Evolutionary conservation across 2,113 vertebrate genomes (phyloP).

Genomic region (Raphicerus campestris): DNA sequence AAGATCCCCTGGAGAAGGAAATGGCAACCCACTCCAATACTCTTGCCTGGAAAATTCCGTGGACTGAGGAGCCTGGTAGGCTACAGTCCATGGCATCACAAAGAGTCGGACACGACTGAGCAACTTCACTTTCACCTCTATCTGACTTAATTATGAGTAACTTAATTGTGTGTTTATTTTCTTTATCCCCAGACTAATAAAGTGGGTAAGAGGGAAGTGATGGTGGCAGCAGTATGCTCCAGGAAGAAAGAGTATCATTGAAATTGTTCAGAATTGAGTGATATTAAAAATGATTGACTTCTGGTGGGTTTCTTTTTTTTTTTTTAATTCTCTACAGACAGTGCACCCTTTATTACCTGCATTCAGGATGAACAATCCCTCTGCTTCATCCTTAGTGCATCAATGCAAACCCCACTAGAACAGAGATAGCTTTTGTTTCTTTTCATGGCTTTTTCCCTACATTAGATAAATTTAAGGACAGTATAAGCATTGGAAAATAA

Average conservation of each 20-base stretch:
- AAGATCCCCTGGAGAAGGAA: too few species aligned
- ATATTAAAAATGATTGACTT: too few species aligned
- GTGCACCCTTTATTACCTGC: neutral
- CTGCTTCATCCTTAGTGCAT: fast-evolving
- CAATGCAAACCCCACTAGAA: neutral
- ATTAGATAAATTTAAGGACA: neutral
- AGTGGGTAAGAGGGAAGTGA: neutral
- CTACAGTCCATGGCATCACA: too few species aligned
- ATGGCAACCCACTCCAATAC: too few species aligned
- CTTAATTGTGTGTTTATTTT: neutral
- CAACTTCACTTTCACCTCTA: neutral
- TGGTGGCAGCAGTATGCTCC: too few species aligned
- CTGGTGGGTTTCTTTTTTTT: neutral
- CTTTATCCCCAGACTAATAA: neutral
- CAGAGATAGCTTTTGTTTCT: neutral
- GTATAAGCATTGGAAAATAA: neutral
- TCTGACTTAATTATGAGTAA: neutral
- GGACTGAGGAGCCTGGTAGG: too few species aligned
- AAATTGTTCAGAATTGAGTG: too few species aligned
- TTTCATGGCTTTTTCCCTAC: neutral
- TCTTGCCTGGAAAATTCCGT: too few species aligned
- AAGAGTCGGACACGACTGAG: too few species aligned
- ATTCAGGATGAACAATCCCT: fast-evolving
- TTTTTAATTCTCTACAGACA: neutral
- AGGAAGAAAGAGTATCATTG: neutral